Conservation (phyloP, 1,140 invertebrate genomes). For the Nasonia giraulti region DNA sequence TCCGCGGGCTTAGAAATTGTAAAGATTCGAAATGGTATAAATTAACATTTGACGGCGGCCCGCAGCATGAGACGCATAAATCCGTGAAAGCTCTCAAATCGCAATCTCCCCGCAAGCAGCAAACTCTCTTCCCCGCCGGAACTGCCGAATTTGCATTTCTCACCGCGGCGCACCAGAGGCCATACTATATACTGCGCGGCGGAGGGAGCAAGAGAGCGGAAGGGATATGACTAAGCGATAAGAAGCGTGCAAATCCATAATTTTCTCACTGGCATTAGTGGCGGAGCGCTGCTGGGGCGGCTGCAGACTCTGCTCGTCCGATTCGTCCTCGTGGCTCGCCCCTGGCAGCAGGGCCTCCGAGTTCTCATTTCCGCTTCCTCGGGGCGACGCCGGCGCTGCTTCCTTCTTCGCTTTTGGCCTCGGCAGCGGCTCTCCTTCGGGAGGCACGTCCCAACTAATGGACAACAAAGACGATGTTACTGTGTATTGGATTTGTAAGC, state of each 20-base stretch:
- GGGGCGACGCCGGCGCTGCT: slow-evolving; percentile 53
- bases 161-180: too few species aligned
- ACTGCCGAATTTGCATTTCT: not conserved
- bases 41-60: not conserved
- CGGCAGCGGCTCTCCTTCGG: slow-evolving; percentile 60
- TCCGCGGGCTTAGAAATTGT: too few species aligned
- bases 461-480: slow-evolving; percentile 57
- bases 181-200: too few species aligned
- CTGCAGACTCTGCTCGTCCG: slow-evolving; percentile 1
- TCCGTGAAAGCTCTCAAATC: not conserved
- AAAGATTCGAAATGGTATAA: too few species aligned
- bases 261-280: slow-evolving; percentile 52
- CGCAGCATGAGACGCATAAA: not conserved
- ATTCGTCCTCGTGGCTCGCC: not conserved
- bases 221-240: not conserved
- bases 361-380: slow-evolving; percentile 62
- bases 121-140: not conserved
- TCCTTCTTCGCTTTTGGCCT: slow-evolving; percentile 58
- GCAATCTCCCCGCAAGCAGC: not conserved
- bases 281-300: not conserved
- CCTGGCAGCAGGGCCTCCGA: slow-evolving; percentile 52
- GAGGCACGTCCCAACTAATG: slow-evolving; percentile 66
- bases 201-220: too few species aligned
- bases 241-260: not conserved
- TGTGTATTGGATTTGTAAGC: not conserved